Base-by-base conservation (phyloP, 1,140 invertebrate genomes). In the Penaeus vannamei region DNA sequence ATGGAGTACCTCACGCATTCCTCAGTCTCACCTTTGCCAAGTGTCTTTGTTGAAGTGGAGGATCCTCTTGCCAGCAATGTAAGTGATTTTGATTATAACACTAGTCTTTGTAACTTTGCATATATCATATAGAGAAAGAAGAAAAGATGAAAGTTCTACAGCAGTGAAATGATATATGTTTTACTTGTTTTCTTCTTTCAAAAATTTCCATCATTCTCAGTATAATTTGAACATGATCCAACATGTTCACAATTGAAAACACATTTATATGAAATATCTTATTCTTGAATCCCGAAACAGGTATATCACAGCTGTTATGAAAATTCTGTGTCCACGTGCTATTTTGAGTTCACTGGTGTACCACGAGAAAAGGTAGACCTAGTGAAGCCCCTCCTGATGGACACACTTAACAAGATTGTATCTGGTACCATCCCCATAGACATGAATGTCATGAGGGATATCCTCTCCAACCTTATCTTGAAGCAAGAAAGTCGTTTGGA, bases 1-100 rank as follows among this genome's bases (percentile, higher is more conserved):
- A 93, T 97, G 83, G 96, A 97, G 88, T 98, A 98, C 93, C 93
- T 99, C 42, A 96, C 96, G 5, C 96, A 97, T 91, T 97, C 96
- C 22, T 95, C 97, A 23, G 95, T 97, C 32, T 96, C 97, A 92
- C 97, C 97, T 10, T 92, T 99, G 76, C 96, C 97, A 92, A 95
- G 96, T 92, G 95, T 96, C 90, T 97, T 98, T 93, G 96, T 98
- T 8, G 97, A 98, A 93, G 95, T 95, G 32, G 95, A 96, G 64
- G 96, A 98, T 92, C 97, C 97, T 0, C 95, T 95, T 91, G 97
- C 90, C 76, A 91, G 90, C 59, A 96, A 69, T 97, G 96, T 92
- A 94, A 95, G 92, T 93, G 60, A 19, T 86, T 87, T 66, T 90
- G 83, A 60, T 89, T 83, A 42, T 64, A 32, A 23, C 17, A 81